These are phyloP conservation scores for Telmatochromis bifrenatus DNA, from an alignment of 2,113 vertebrate genomes.

Conservation along the genomic window DNA sequence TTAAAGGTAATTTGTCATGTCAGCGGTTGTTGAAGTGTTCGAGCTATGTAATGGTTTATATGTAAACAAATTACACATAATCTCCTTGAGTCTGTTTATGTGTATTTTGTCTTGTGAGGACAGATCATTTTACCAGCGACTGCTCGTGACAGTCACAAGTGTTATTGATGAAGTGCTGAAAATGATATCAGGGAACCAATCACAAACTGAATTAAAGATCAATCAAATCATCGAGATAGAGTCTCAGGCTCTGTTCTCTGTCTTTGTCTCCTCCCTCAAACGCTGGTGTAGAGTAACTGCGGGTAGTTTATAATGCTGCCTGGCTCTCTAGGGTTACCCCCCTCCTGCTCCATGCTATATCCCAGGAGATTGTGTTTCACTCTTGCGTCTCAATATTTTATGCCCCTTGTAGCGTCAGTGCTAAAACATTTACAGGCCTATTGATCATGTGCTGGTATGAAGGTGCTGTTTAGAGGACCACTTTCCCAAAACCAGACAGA, in stretches of 20 bases:
- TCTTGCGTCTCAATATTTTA: slow-evolving; percentile 66
- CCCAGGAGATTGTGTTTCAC: slow-evolving; percentile 47
- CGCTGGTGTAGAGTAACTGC: slow-evolving; percentile 26
- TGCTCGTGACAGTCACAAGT: neutral
- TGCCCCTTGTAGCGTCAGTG: slow-evolving; percentile 18
- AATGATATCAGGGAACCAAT: neutral
- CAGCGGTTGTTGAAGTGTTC: slow-evolving; percentile 12
- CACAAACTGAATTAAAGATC: neutral
- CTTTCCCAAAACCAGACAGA: slow-evolving; percentile 27
- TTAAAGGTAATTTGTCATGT: slow-evolving; percentile 22
- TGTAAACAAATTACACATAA: slow-evolving; percentile 23
- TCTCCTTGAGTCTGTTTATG: neutral
- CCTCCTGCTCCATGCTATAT: neutral
- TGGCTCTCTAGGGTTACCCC: neutral
- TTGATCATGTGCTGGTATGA: slow-evolving; percentile 35
- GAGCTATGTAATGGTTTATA: slow-evolving; percentile 16
- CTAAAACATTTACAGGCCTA: slow-evolving; percentile 53
- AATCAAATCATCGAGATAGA: slow-evolving; percentile 8
- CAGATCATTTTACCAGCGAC: neutral
- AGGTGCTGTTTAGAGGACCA: slow-evolving; percentile 4
- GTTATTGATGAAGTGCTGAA: neutral
- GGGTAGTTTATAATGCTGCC: slow-evolving; percentile 40
- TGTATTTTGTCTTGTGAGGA: neutral
- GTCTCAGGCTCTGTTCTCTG: neutral
- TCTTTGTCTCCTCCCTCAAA: neutral